A percentile compares a stretch with the other conserved stretches of the same genome.
phyloP scores from a whole-genome alignment of 2,888 invertebrate genomes.

The Drosophila neoperkinsi region DNA sequence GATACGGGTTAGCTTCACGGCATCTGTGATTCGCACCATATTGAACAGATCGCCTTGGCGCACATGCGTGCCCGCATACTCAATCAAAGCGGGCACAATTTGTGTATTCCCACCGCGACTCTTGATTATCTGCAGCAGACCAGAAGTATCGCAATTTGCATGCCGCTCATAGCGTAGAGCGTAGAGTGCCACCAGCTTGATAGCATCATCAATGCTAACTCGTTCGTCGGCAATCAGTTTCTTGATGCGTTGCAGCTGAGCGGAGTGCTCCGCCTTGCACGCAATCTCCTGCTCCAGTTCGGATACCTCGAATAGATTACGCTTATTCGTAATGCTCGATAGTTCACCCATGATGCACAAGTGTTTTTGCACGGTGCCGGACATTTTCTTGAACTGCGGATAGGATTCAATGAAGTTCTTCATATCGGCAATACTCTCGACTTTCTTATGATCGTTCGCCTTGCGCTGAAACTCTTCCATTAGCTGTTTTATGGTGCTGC shows the following conservation, averaged over 20 bases:
- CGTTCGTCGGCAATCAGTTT: constrained; percentile 91
- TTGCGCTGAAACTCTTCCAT: constrained; percentile 99
- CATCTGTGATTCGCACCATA: constrained; percentile 96
- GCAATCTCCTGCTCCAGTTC: constrained; percentile 97
- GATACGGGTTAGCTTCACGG: constrained; percentile 89
- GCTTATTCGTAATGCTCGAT: constrained; percentile 91
- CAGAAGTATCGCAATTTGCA: constrained; percentile 92
- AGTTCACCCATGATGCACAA: constrained; percentile 98
- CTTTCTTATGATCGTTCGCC: constrained; percentile 88
- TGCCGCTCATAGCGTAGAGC: constrained; percentile 97
- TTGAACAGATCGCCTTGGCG: constrained; percentile 94
- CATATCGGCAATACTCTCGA: constrained; percentile 99
- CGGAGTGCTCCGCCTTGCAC: constrained; percentile 93
- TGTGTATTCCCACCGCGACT: constrained; percentile 90
- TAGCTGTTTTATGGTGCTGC: constrained; percentile 96
- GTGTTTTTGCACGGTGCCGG: constrained; percentile 98
- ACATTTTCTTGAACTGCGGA: constrained; percentile 98
- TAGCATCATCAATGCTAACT: constrained; percentile 91
- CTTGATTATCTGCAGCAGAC: constrained; percentile 91
- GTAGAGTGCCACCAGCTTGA: constrained; percentile 96
- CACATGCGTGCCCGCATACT: constrained; percentile 94
- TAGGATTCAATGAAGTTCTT: constrained; percentile 99
- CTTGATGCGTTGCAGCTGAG: constrained; percentile 92
- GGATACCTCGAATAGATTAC: constrained; percentile 94
- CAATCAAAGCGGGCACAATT: constrained; percentile 88